A percentile compares a stretch with the other conserved stretches of the same genome.
Conservation (phyloP, 2,888 invertebrate genomes). For the Stenodema calcarata region DNA sequence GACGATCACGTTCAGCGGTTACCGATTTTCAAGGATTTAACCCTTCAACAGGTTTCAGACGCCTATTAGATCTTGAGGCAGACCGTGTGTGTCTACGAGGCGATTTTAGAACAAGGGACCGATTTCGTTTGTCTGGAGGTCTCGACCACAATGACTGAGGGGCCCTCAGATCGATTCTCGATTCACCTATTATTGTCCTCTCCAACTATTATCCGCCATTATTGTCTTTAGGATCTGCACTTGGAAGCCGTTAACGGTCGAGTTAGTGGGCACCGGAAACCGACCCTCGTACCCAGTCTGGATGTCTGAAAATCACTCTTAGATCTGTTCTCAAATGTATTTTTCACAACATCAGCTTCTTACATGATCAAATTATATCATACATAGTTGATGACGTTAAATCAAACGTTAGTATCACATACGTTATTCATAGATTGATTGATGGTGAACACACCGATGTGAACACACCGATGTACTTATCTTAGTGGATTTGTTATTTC, state of each 20-base stretch:
- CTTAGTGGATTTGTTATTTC: no score
- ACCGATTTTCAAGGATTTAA: background rate
- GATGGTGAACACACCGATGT: no score
- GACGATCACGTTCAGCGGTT: background rate
- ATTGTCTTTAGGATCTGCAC: background rate
- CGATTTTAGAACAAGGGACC: background rate
- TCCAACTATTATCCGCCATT: background rate
- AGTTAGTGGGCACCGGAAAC: background rate
- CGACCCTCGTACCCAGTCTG: no score
- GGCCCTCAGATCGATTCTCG: background rate
- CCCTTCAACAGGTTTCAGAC: background rate
- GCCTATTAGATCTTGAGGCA: background rate
- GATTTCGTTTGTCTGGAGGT: background rate
- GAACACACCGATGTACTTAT: no score
- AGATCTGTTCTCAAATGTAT: no score
- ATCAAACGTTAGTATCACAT: no score
- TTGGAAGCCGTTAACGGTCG: background rate
- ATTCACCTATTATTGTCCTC: background rate
- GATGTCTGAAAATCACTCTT: no score
- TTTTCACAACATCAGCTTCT: no score
- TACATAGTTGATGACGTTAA: no score
- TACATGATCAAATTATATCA: no score
- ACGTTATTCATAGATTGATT: no score
- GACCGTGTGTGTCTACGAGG: background rate
- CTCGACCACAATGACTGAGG: background rate